Base-by-base conservation (phyloP, 2,888 invertebrate species). In the Caenorhabditis angaria region DNA sequence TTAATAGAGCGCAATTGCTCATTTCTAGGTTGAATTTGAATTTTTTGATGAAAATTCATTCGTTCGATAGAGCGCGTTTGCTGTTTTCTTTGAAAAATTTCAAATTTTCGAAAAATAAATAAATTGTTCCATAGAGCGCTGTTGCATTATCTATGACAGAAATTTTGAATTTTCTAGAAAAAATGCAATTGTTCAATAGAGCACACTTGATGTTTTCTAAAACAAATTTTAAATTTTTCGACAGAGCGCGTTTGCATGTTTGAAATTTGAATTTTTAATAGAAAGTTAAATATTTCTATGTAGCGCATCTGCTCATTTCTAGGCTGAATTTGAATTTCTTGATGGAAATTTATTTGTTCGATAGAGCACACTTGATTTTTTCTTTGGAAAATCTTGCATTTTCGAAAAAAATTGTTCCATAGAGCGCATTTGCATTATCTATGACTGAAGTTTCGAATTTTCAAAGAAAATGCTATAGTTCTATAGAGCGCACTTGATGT, bases 381-480 rank as follows among this genome's bases (percentile, higher is more conserved):
- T 35, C 35, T 35, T 35, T 14, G 14, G 14, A 35, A 35, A 35
- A 35, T 14, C 35, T 35, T 35, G 6, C 6, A 35, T 35, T 35
- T 35, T 35, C 51, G 51, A 54, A 28, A 56, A 54, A 22, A 27
- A 63, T 48, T 63, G 63, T 63, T 69, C 60, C 63, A 69, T 63
- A 66, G 51, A 68, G 62, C 68, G 68, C 62, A 64, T 29, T 70
- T n/a, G n/a, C n/a, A n/a, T n/a, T n/a, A n/a, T n/a, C n/a, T n/a
- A n/a, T n/a, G n/a, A n/a, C n/a, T n/a, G n/a, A n/a, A n/a, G n/a
- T n/a, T n/a, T n/a, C n/a, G n/a, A n/a, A n/a, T n/a, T n/a, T n/a
- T n/a, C n/a, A n/a, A n/a, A n/a, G n/a, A n/a, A n/a, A n/a, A n/a
- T n/a, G n/a, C n/a, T n/a, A n/a, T n/a, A n/a, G n/a, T n/a, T n/a